Percentiles rank a stretch among this genome's conserved stretches.
Conservation (phyloP, 1,140 invertebrate species). For the Trachelipus rathkii region DNA sequence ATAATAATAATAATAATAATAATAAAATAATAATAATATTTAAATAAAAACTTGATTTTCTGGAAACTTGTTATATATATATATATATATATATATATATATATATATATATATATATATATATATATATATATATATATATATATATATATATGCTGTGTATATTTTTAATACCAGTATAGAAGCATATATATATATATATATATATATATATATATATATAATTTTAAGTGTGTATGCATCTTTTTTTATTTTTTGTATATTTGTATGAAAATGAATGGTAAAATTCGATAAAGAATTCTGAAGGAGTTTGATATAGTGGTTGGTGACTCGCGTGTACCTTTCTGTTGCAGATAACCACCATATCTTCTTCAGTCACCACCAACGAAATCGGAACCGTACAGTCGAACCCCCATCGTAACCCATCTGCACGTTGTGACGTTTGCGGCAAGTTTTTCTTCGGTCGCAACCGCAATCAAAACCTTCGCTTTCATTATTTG, state of each 20-base stretch:
- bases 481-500: slow-evolving; percentile 46
- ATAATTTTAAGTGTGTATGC: neutral
- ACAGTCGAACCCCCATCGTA: neutral
- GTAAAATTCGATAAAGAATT: too few species aligned
- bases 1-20: too few species aligned
- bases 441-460: slow-evolving; percentile 47
- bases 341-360: neutral
- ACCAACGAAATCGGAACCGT: too few species aligned
- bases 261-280: too few species aligned
- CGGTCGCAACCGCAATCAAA: slow-evolving; percentile 44
- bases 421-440: slow-evolving; percentile 35
- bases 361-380: neutral
- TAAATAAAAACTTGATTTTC: too few species aligned
- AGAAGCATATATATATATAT: too few species aligned
- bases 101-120: slow-evolving; percentile 10
- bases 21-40: too few species aligned
- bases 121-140: slow-evolving; percentile 14
- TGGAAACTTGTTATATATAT: too few species aligned
- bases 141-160: too few species aligned
- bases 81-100: slow-evolving; percentile 15
- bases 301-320: too few species aligned
- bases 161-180: too few species aligned
- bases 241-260: too few species aligned
- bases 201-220: slow-evolving; percentile 4
- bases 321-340: neutral